Evolutionary conservation across 2,797 vertebrate species (phyloP).

Genomic region (Nannoperca australis): DNA sequence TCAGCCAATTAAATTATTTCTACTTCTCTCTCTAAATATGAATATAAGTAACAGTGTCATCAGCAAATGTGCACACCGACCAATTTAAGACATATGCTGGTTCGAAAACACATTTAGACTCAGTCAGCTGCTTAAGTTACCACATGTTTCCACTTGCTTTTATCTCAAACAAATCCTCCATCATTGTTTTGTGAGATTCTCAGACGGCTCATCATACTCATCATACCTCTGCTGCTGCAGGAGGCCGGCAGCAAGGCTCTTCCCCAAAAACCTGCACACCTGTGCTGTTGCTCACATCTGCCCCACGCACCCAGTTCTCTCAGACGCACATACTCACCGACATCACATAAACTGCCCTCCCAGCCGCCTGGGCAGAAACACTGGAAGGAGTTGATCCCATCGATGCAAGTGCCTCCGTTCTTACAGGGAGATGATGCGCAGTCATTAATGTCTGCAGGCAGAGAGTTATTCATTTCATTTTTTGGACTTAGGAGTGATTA

Average conservation of each 20-base stretch:
- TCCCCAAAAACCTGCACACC: not conserved
- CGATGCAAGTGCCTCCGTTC: constrained; percentile 95
- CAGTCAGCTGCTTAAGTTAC: constrained; percentile 6
- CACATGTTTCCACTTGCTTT: not conserved
- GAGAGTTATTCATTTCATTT: not conserved
- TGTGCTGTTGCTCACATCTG: not conserved
- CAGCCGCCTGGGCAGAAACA: constrained; percentile 95
- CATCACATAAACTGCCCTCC: constrained; percentile 92
- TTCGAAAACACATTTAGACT: not conserved
- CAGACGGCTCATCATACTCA: constrained; percentile 36
- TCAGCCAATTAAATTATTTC: not conserved
- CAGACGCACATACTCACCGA: constrained; percentile 86
- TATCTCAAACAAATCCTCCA: constrained; percentile 26
- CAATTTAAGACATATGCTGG: not conserved
- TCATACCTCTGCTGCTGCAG: constrained; percentile 14
- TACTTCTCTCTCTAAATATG: not conserved
- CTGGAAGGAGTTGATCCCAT: constrained; percentile 91
- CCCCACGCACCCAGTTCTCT: not conserved
- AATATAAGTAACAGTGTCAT: constrained; percentile 30
- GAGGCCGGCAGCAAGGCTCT: constrained; percentile 1
- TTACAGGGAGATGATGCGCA: constrained; percentile 90
- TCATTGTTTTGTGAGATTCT: constrained; percentile 25
- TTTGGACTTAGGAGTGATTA: not conserved
- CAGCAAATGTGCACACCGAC: constrained; percentile 33
- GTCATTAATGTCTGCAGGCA: constrained; percentile 92